Percentiles rank a stretch among this genome's conserved stretches.
phyloP scores from a whole-genome alignment of 2,113 vertebrate genomes.

The Archilochus colubris region DNA sequence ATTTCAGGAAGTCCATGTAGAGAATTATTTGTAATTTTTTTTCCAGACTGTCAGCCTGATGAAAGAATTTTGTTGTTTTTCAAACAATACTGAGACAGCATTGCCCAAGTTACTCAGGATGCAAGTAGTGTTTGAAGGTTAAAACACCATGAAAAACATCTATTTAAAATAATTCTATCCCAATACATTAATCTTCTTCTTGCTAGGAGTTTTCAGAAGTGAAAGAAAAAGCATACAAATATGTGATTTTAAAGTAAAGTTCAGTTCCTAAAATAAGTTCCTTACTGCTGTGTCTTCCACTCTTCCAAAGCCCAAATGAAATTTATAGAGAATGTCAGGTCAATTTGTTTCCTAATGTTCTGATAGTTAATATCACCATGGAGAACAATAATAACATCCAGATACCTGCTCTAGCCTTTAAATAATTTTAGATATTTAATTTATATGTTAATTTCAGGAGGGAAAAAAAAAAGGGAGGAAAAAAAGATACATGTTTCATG shows the following conservation, averaged over 20 bases:
- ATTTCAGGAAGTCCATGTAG: constrained; percentile 7
- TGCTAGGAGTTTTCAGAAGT: background rate
- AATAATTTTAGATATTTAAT: background rate
- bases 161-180: background rate
- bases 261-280: background rate
- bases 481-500: background rate
- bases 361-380: background rate
- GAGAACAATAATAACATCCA: background rate
- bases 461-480: fast-evolving
- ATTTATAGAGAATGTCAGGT: background rate
- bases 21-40: constrained; percentile 34
- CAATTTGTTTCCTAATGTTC: background rate
- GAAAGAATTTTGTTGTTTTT: constrained; percentile 37
- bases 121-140: constrained; percentile 1
- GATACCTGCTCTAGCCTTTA: background rate
- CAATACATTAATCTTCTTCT: background rate
- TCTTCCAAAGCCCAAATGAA: background rate
- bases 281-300: background rate
- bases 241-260: background rate
- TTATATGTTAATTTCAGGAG: background rate
- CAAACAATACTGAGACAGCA: constrained; percentile 38
- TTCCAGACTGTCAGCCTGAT: constrained; percentile 47
- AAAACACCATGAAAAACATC: background rate
- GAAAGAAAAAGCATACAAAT: background rate
- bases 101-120: background rate